These are phyloP conservation scores for Nasonia vitripennis DNA, from an alignment of 1,140 invertebrate genomes.

Conservation along the genomic window DNA sequence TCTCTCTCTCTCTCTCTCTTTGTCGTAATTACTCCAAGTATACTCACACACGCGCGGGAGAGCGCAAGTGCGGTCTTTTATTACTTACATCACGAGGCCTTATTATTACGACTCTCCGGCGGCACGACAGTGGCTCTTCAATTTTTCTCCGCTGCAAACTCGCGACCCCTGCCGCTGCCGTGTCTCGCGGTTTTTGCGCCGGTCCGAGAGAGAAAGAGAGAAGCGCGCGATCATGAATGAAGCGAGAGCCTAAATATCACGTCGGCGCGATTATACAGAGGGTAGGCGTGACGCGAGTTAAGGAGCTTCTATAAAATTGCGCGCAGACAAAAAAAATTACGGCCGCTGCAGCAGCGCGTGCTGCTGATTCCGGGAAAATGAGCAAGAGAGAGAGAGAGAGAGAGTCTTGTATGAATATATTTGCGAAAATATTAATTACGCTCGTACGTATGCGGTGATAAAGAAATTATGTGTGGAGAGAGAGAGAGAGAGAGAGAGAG, in stretches of 20 bases:
- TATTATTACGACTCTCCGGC: constrained; percentile 48
- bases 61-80: constrained; percentile 40
- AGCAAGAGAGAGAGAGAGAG: neutral
- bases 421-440: neutral
- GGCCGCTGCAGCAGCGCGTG: neutral
- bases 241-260: constrained; percentile 15
- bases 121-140: constrained; percentile 25
- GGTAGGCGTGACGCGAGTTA: neutral
- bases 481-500: neutral
- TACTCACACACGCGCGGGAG: neutral
- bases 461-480: neutral
- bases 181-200: neutral
- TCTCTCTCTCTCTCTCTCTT: neutral
- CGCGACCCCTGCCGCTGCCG: neutral
- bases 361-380: neutral
- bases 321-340: neutral
- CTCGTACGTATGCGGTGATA: neutral
- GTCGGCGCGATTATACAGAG: neutral
- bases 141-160: constrained; percentile 30
- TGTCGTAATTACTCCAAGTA: constrained; percentile 30
- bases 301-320: constrained; percentile 14
- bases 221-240: constrained; percentile 10
- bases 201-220: neutral
- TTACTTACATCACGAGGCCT: constrained; percentile 50
- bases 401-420: neutral